These are phyloP conservation scores for Silurus asotus DNA, from an alignment of 2,113 vertebrate species.

Conservation along the genomic window DNA sequence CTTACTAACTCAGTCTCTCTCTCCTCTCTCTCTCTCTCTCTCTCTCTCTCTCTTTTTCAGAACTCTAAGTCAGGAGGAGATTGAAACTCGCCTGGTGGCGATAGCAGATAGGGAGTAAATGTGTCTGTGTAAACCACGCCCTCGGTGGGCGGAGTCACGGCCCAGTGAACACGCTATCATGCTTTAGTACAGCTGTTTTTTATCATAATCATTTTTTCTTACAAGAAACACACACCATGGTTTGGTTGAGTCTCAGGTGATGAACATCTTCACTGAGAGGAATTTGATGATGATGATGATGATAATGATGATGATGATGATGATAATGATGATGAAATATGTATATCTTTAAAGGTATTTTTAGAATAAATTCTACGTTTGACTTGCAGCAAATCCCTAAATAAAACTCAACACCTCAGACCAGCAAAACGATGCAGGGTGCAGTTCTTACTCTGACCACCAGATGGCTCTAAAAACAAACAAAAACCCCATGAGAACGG, in stretches of 20 bases:
- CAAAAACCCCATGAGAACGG: neutral
- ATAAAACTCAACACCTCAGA: neutral
- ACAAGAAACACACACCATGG: slow-evolving; percentile 2
- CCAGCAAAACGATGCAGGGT: neutral
- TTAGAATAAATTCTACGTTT: neutral
- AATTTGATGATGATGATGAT: neutral
- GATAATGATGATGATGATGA: neutral
- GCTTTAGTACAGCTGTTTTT: neutral
- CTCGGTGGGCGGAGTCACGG: neutral
- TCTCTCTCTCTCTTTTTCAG: slow-evolving; percentile 51
- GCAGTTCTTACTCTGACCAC: neutral
- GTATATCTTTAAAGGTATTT: neutral
- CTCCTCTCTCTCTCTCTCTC: neutral
- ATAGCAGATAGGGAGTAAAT: slow-evolving; percentile 74
- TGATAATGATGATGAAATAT: neutral
- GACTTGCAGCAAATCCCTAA: neutral
- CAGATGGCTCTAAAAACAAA: neutral
- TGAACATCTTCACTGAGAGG: neutral
- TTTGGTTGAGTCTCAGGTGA: neutral
- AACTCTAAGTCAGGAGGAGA: slow-evolving; percentile 67
- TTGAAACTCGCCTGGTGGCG: slow-evolving; percentile 69
- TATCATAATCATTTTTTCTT: neutral
- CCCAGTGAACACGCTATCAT: neutral
- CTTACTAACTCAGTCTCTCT: neutral
- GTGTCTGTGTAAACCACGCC: neutral